Evolutionary conservation across 2,113 vertebrate species (phyloP), one percentile per base, ranked within the genome.

Genomic region (Phylloscopus whistleri): DNA sequence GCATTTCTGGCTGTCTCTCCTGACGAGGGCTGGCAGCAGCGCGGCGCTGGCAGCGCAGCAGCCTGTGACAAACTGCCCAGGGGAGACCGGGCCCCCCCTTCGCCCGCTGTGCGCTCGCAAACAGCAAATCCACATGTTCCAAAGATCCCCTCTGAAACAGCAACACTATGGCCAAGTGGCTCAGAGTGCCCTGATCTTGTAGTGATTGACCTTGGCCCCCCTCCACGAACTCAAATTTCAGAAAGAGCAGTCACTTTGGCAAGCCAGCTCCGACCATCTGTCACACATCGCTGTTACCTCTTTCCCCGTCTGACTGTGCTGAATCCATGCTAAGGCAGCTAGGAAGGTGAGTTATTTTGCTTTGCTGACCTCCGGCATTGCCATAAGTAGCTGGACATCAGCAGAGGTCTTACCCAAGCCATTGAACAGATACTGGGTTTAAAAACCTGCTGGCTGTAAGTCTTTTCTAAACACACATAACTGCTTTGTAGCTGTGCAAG

Each of bases 171-270:
- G 37, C 76, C 85, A 88, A 94, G 79, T 60, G 68, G 74, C 84
- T 74, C 70, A 55, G 68, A 77, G 67, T 1, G 17, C 92, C 79
- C 91, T 90, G 41, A 58, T 86, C 75, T 74, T 96, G 68, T 37
- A 56, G 63, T 39, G 85, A 80, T 83, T 84, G 92, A 93, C 87
- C 87, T 72, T 91, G 93, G 91, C 91, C 56, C 72, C 52, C 43
- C 64, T 81, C 91, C 93, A 94, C 48, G 12, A 92, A 52, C 48
- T 77, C 68, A 67, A 49, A 77, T 90, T 92, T 93, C 4, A 6
- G 93, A 63, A 88, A 86, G 56, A 84, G 92, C 82, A 88, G 35
- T 66, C 51, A 18, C 64, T 88, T 56, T 53, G 60, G 89, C 90
- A 93, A 68, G 43, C 44, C 72, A 83, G 60, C 31, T 68, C 72